Evolutionary conservation across 2,888 invertebrate genomes (phyloP), one percentile per base, ranked within the genome.

Genomic region (Portevinia maculata): DNA sequence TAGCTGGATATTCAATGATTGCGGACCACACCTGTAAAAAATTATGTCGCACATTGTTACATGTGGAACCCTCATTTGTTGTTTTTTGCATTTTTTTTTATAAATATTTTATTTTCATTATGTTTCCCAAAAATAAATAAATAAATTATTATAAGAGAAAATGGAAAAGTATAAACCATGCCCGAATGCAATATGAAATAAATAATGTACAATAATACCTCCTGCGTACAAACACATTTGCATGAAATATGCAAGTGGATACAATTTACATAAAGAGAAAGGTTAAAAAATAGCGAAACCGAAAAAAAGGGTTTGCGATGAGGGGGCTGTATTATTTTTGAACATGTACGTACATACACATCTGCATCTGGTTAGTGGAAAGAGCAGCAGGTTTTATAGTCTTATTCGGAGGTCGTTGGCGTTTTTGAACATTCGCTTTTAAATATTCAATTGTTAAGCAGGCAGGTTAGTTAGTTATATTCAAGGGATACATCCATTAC

Each of bases 211-310:
- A 13, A 19, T 37, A 34, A 9, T 30, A 9, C 32, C 2, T 3
- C n/a, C 19, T 17, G 32, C n/a, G 19, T 53, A 39, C 37, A 13
- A 48, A n/a, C n/a, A 57, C 50, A 24, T 53, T 41, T 75, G 52
- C 39, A n/a, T n/a, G 34, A 67, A 79, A 69, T 69, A 69, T 74
- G 69, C 74, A 74, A 69, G 55, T 21, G 69, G 62, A 52, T 79
- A n/a, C 74, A 69, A 79, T 79, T 74, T 74, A 74, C 69, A 74
- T 74, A 79, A 70, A 70, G 64, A 62, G 69, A 57, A 74, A 50
- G 50, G 30, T 50, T 8, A 19, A 44, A 11, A 44, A 19, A 8
- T 34, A 3, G 11, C 3, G 34, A 34, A 34, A 34, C 0, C 34
- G n/a, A 15, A 7, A 39, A 17, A 17, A 17, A 11, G 3, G 3